phyloP scores from a whole-genome alignment of 2,797 vertebrate genomes.

The Phylloscopus collybita region DNA sequence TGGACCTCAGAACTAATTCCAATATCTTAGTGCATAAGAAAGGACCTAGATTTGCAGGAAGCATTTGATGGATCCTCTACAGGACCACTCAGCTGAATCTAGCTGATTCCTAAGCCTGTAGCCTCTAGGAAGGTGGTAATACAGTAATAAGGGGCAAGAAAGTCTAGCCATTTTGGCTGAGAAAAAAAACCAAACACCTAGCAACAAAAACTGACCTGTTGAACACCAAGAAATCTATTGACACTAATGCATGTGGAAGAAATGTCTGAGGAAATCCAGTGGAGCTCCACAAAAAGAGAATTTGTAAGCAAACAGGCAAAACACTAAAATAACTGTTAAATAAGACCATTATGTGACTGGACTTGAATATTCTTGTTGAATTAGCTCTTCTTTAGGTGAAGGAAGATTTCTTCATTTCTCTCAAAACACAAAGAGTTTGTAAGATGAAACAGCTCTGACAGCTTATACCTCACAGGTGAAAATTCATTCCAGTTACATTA shows the following conservation, averaged over 20 bases:
- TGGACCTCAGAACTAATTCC: background rate
- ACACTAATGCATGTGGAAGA: background rate
- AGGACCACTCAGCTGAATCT: background rate
- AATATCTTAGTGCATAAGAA: background rate
- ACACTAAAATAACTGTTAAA: background rate
- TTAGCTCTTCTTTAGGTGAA: background rate
- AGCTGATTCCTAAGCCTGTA: background rate
- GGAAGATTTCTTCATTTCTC: background rate
- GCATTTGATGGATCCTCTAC: background rate
- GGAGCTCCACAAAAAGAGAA: background rate
- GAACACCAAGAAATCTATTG: background rate
- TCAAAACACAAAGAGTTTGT: background rate
- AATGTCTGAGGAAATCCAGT: background rate
- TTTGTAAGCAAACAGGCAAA: background rate
- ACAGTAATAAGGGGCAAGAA: background rate
- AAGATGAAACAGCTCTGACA: background rate
- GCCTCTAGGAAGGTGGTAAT: background rate
- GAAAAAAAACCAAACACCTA: background rate
- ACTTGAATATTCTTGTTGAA: background rate
- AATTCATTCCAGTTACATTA: background rate
- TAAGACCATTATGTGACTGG: background rate
- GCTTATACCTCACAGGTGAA: background rate
- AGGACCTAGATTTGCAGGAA: background rate
- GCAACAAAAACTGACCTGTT: background rate
- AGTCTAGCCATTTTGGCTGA: background rate